Base-by-base conservation (phyloP, 2,113 vertebrate species). In the Uropsilus gracilis region DNA sequence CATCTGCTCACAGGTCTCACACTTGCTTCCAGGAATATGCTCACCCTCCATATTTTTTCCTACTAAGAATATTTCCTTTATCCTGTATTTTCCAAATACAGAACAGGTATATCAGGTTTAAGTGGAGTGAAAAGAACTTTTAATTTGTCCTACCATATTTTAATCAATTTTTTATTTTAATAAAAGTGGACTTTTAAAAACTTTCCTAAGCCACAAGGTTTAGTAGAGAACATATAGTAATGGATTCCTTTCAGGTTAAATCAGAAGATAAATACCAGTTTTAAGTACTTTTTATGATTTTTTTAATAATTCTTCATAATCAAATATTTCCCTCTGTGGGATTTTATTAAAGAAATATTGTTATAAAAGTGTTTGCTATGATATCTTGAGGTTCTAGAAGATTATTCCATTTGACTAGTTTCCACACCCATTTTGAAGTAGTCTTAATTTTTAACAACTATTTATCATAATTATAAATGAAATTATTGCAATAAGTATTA, bases 21-120 rank as follows among this genome's bases (percentile, higher is more conserved):
- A 11, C 69, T 95, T 77, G 34, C 20, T 86, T 69, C 78, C 86
- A 94, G 95, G 90, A 95, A 86, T 69, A 2, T 59, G 42, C 6
- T 48, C 32, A 63, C 91, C 53, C 50, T 88, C 80, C 24, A 53
- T 55, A 6, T 64, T 96, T 95, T 98, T 83, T 66, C 48, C 80
- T 81, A 6, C 44, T 53, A 30, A 84, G 12, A 5, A 48, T 81
- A 72, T 55, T 90, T 88, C 63, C 44, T 82, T 95, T 87, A 72
- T 32, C 8, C 73, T 92, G 3, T 95, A 50, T 95, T 97, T 97
- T 97, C 61, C 46, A 95, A 96, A 95, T n/a, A 44, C 37, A 94
- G 63, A 95, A 86, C 30, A 97, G 89, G 18, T 63, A 55, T 73
- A 95, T 91, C 93, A 32, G 37, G 71, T 89, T 97, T 96, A 96